Conservation (phyloP, 2,113 vertebrate species). For the Leptosomus discolor region DNA sequence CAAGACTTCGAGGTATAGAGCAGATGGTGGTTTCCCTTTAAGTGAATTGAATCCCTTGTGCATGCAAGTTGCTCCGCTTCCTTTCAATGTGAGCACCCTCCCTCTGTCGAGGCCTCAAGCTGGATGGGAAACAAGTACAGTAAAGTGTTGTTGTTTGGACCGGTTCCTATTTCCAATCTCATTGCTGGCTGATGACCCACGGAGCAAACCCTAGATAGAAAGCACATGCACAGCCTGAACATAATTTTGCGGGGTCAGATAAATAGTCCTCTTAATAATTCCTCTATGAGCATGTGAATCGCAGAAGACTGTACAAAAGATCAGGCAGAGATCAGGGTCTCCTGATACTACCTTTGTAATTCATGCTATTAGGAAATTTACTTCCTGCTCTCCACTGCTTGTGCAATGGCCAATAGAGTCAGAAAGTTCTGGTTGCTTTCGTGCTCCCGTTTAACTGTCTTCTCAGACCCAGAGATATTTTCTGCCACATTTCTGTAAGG, state of each 20-base stretch:
- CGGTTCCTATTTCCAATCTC: background rate
- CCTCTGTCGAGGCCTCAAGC: background rate
- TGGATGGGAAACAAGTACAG: constrained; percentile 1
- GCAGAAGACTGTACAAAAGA: background rate
- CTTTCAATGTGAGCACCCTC: constrained; percentile 2
- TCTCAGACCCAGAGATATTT: background rate
- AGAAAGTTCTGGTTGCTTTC: constrained; percentile 40
- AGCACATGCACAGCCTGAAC: background rate
- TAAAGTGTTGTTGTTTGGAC: constrained; percentile 18
- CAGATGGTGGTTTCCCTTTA: background rate
- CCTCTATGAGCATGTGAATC: background rate
- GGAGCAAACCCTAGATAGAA: background rate
- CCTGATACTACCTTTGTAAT: background rate
- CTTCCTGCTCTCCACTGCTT: background rate
- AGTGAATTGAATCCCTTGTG: background rate
- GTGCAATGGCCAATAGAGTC: background rate
- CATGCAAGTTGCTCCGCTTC: background rate
- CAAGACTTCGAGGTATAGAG: background rate
- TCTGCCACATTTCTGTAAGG: constrained; percentile 36
- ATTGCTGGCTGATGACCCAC: background rate
- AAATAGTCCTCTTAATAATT: background rate
- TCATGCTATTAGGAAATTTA: background rate
- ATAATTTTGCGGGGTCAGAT: background rate
- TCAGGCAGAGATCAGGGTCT: background rate
- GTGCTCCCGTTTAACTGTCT: constrained; percentile 11